phyloP scores from a whole-genome alignment of 2,888 invertebrate genomes.

The Lasioglossum lativentre region DNA sequence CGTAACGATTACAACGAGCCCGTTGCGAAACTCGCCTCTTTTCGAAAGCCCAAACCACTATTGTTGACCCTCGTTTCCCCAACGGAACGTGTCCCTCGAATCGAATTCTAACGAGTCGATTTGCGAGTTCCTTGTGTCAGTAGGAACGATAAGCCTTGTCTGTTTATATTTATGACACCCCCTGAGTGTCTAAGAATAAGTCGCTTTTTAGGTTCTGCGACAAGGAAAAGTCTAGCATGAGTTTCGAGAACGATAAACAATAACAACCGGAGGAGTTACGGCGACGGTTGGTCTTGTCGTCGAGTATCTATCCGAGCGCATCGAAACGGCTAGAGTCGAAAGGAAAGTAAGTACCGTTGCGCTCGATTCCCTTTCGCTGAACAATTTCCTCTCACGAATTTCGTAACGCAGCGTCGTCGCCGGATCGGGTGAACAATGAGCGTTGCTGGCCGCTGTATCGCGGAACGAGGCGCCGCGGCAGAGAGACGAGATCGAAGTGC shows the following conservation, averaged over 20 bases:
- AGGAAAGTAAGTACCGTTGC: background rate
- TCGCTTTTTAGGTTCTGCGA: no score
- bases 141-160: no score
- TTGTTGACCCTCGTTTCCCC: background rate
- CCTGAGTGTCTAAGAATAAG: no score
- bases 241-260: background rate
- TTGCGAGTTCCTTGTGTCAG: background rate
- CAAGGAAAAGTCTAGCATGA: no score
- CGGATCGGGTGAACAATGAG: background rate
- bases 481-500: background rate
- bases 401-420: background rate
- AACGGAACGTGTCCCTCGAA: no score
- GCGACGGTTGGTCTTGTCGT: background rate
- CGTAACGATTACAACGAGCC: slow-evolving; percentile 14
- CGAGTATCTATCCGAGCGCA: no score
- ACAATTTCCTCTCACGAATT: background rate
- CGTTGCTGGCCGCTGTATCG: no score
- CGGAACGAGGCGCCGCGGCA: no score
- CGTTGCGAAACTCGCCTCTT: slow-evolving; percentile 50
- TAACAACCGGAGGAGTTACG: background rate
- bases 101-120: background rate
- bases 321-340: background rate
- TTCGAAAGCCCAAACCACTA: slow-evolving; percentile 3
- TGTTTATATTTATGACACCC: no score
- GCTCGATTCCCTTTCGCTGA: background rate